phyloP scores from a whole-genome alignment of 2,888 invertebrate species.

The Tanypteryx hageni region DNA sequence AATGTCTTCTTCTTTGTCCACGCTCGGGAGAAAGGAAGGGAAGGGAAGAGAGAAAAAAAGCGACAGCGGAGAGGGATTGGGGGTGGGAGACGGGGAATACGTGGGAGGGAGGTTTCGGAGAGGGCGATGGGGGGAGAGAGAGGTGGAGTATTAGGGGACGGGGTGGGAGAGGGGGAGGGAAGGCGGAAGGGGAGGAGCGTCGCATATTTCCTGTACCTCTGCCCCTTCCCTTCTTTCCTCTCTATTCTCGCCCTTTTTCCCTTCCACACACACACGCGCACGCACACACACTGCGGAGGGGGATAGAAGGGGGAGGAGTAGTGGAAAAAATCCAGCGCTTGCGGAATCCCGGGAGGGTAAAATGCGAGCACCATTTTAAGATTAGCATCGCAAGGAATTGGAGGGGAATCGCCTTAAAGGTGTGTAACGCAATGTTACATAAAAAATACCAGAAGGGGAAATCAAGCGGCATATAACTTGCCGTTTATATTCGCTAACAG shows the following conservation, averaged over 20 bases:
- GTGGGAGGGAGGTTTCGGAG: constrained; percentile 30
- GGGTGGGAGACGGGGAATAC: constrained; percentile 29
- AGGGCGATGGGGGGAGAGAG: background rate
- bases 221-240: background rate
- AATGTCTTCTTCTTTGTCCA: constrained; percentile 64
- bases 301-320: background rate
- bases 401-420: constrained; percentile 26
- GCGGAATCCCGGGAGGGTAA: constrained; percentile 58
- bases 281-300: background rate
- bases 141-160: background rate
- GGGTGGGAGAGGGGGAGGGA: no score
- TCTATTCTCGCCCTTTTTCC: constrained; percentile 47
- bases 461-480: background rate
- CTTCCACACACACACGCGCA: constrained; percentile 37
- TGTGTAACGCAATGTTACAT: constrained; percentile 45
- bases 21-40: constrained; percentile 40
- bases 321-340: constrained; percentile 23
- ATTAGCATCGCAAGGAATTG: constrained; percentile 50
- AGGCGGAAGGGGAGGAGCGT: constrained; percentile 46
- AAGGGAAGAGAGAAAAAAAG: background rate
- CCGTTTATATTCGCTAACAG: background rate
- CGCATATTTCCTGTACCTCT: constrained; percentile 45
- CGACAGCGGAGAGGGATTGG: background rate
- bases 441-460: background rate
- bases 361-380: constrained; percentile 56